Conservation (phyloP, 2,888 invertebrate genomes). For the Aquatica leii region DNA sequence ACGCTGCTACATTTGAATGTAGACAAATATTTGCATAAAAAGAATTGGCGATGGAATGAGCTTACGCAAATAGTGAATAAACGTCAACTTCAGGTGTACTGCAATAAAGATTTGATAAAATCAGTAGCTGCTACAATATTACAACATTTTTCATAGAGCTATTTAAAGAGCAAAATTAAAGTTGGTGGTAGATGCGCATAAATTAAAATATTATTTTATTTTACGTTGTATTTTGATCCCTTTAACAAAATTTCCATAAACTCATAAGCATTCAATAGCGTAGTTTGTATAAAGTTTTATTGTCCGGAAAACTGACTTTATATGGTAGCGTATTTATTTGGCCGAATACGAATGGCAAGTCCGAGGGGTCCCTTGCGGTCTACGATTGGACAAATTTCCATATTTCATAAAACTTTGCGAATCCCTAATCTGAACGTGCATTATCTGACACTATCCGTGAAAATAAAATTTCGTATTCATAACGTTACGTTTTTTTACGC, state of each 20-base stretch:
- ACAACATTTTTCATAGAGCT: too few relatives aligned
- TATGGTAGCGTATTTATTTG: slow-evolving; percentile 54
- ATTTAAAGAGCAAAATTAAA: too few relatives aligned
- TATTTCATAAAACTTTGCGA: slow-evolving; percentile 58
- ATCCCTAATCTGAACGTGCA: slow-evolving; percentile 46
- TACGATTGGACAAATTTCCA: slow-evolving; percentile 56
- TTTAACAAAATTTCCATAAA: slow-evolving; percentile 54
- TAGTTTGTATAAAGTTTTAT: slow-evolving; percentile 58
- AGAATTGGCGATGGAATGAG: background rate
- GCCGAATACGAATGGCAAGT: slow-evolving; percentile 33
- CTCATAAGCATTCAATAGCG: slow-evolving; percentile 55
- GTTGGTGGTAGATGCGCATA: too few relatives aligned
- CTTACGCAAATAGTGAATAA: too few relatives aligned
- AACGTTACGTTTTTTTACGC: slow-evolving; percentile 10
- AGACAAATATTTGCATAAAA: too few relatives aligned
- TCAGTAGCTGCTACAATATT: too few relatives aligned
- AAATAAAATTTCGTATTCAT: slow-evolving; percentile 20
- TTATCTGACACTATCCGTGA: slow-evolving; percentile 40
- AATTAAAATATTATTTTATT: slow-evolving; percentile 4
- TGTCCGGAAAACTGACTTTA: slow-evolving; percentile 57
- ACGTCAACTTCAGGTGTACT: too few relatives aligned
- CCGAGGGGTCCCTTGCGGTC: slow-evolving; percentile 46
- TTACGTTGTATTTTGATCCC: slow-evolving; percentile 17
- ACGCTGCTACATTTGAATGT: too few relatives aligned
- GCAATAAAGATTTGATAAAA: too few relatives aligned